phyloP scores from a whole-genome alignment of 2,797 vertebrate genomes.

The Mus spretus region DNA sequence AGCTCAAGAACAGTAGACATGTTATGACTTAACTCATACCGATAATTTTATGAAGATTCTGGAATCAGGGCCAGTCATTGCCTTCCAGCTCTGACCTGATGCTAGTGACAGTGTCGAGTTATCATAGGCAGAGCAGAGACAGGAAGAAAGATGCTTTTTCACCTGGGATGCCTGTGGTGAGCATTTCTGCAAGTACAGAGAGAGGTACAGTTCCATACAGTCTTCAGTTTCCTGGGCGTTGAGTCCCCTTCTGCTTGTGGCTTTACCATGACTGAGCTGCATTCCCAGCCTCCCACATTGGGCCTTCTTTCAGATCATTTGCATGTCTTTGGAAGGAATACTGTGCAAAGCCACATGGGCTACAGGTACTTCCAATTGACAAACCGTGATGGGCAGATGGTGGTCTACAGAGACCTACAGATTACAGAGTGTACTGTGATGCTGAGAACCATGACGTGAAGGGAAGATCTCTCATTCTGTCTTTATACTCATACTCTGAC shows the following conservation, averaged over 20 bases:
- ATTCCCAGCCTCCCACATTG: background rate
- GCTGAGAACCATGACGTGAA: background rate
- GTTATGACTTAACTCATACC: background rate
- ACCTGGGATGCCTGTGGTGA: background rate
- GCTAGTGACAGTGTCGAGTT: background rate
- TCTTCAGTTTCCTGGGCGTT: background rate
- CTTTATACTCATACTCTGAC: background rate
- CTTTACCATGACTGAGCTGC: background rate
- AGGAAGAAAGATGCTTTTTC: background rate
- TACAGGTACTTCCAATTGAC: background rate
- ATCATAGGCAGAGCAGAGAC: background rate
- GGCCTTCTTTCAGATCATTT: slow-evolving; percentile 16
- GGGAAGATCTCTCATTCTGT: background rate
- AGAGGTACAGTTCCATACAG: background rate
- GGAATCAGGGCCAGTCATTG: background rate
- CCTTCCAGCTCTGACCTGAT: background rate
- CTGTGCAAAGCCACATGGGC: background rate
- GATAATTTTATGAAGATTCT: background rate
- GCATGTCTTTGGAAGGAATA: background rate
- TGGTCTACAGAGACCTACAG: background rate
- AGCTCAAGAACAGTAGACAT: background rate
- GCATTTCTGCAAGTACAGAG: background rate
- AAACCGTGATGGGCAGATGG: background rate
- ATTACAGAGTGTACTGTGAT: background rate
- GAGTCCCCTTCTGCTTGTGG: background rate